Percentiles rank a stretch among this genome's conserved stretches.
Conservation (phyloP, 1,140 invertebrate species). For the Ptiloglossa arizonensis region DNA sequence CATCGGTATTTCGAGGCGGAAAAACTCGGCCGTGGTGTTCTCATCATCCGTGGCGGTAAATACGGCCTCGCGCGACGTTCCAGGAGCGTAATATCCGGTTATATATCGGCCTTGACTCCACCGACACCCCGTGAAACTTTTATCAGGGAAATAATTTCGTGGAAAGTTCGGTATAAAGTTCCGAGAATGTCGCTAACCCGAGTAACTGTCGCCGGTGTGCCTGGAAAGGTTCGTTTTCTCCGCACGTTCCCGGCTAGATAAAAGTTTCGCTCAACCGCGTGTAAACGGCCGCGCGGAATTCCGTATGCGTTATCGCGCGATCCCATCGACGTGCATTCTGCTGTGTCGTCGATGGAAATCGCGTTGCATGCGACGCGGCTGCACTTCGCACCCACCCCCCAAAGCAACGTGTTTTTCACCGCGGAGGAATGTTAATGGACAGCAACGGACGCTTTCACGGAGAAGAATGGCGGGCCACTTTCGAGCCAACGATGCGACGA, state of each 20-base stretch:
- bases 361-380: conserved; percentile 19
- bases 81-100: conserved; percentile 64
- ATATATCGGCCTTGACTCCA: conserved; percentile 61
- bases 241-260: conserved; percentile 40
- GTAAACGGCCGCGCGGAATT: conserved; percentile 56
- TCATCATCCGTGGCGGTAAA: conserved; percentile 33
- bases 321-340: conserved; percentile 31
- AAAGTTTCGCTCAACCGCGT: conserved; percentile 56
- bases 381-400: conserved; percentile 6
- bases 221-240: conserved; percentile 46
- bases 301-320: conserved; percentile 42
- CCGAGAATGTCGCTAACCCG: conserved; percentile 13
- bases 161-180: conserved; percentile 60
- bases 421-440: conserved; percentile 51
- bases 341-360: conserved; percentile 50
- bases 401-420: conserved; percentile 44
- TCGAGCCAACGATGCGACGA: conserved; percentile 31
- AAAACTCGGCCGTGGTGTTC: background rate
- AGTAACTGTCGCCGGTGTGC: conserved; percentile 29
- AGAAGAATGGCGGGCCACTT: conserved; percentile 43
- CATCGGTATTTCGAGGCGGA: background rate
- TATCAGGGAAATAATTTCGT: conserved; percentile 67
- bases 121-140: conserved; percentile 59
- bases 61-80: conserved; percentile 28
- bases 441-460: conserved; percentile 53